Conservation (phyloP, 2,113 vertebrate genomes). For the Prolemur simus region DNA sequence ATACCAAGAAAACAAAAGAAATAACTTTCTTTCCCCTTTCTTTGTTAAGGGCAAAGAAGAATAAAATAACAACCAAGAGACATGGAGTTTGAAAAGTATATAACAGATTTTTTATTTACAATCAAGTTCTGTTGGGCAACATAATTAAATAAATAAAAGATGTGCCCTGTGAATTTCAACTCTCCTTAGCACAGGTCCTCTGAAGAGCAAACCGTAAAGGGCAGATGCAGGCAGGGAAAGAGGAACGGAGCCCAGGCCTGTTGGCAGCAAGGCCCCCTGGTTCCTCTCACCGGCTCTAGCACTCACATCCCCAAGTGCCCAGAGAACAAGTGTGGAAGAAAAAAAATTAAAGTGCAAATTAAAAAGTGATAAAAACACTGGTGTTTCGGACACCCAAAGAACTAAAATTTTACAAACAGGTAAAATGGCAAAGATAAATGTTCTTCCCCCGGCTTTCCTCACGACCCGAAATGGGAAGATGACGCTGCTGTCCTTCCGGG, state of each 20-base stretch:
- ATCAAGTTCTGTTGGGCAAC: constrained; percentile 83
- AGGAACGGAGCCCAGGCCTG: fast-evolving
- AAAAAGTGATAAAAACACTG: constrained; percentile 77
- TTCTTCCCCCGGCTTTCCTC: background rate
- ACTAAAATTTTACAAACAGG: constrained; percentile 36
- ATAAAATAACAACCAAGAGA: constrained; percentile 56
- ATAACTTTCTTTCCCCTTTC: too few relatives aligned
- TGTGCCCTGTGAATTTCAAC: constrained; percentile 66
- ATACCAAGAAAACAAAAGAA: background rate
- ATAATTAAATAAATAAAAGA: constrained; percentile 87
- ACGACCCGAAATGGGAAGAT: background rate
- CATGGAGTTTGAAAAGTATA: constrained; percentile 72
- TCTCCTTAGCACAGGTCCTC: constrained; percentile 64
- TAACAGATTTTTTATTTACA: constrained; percentile 84
- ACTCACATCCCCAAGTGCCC: constrained; percentile 29
- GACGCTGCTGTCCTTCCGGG: background rate
- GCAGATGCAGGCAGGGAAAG: background rate
- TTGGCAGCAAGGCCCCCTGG: background rate
- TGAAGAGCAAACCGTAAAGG: background rate
- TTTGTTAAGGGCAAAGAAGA: background rate
- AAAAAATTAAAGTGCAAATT: constrained; percentile 88
- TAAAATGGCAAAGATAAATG: background rate
- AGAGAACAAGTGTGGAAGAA: constrained; percentile 65
- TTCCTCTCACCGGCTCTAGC: background rate
- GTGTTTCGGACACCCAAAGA: constrained; percentile 69